Base-by-base conservation (phyloP, 2,113 vertebrate genomes). In the Cynopterus brachyotis region DNA sequence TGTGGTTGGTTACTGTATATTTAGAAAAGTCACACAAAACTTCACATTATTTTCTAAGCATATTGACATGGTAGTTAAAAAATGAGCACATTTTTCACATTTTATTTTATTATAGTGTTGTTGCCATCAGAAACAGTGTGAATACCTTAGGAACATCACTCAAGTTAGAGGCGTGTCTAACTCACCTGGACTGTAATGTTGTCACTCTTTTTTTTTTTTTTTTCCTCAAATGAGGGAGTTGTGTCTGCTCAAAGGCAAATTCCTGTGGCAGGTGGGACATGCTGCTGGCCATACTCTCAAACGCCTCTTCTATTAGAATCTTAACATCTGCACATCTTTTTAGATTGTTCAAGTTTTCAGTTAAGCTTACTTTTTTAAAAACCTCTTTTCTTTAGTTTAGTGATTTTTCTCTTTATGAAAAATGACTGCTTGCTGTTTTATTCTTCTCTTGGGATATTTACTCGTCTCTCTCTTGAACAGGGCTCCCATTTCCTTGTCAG, bases 201-300 rank as follows among this genome's bases (percentile, higher is more conserved):
- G 97, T 95, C 91, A 72, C 85, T 96, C 96, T 92, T 92, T 93
- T 83, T 95, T 73, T 88, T 81, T 26, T 28, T 11, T 57, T 60
- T 80, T 80, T 55, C 4, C 86, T 82, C 92, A 85, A 95, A 57
- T 16, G 83, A 50, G 42, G 53, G 55, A 95, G 96, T 28, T 85
- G 85, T 95, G 97, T 97, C 97, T 98, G 98, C 89, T 95, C 95
- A 3, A 73, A 95, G 89, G 69, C 84, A 70, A 92, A 95, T 95
- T 94, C 95, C 85, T 78, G 19, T 37, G 91, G 96, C 97, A 97
- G 97, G 98, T 94, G 97, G 97, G 97, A 97, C 93, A 59, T 35
- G 78, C 84, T 47, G 85, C 96, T 97, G 95, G 96, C 91, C 93
- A 2, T 4, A 1, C 76, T 96, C 96, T 95, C 97, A 88, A 92